phyloP scores from a whole-genome alignment of 2,113 vertebrate species.

The Mellivora capensis region DNA sequence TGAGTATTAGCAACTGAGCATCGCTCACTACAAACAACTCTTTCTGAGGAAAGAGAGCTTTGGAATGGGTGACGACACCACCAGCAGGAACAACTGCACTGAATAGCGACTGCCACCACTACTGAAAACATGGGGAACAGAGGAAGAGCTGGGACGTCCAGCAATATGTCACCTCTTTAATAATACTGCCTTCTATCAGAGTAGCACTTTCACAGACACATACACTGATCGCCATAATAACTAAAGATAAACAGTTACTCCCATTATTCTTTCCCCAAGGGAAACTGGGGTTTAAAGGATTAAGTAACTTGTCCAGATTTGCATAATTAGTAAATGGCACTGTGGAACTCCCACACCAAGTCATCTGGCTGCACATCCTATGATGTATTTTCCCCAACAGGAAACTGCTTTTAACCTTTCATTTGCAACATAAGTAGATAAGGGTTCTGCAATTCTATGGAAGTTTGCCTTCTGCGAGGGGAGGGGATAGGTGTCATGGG shows the following conservation, averaged over 20 bases:
- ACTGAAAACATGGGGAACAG: neutral
- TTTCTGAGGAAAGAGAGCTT: neutral
- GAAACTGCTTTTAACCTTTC: neutral
- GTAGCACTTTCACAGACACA: neutral
- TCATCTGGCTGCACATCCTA: neutral
- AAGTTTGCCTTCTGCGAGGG: neutral
- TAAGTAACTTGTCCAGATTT: neutral
- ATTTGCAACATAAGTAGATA: neutral
- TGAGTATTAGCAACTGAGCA: neutral
- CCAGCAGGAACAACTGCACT: neutral
- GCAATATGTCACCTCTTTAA: neutral
- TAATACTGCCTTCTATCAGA: neutral
- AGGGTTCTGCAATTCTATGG: neutral
- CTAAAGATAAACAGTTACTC: neutral
- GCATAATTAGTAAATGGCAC: neutral
- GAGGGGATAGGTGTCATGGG: neutral
- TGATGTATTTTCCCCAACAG: neutral
- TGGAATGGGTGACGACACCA: neutral
- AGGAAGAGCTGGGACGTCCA: neutral
- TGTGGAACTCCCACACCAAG: neutral
- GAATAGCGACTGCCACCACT: neutral
- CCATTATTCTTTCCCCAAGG: neutral
- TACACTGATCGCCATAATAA: neutral
- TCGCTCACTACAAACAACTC: neutral
- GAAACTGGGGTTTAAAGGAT: neutral